phyloP scores from a whole-genome alignment of 2,888 invertebrate species.

The Glyphotaelius pellucidus region DNA sequence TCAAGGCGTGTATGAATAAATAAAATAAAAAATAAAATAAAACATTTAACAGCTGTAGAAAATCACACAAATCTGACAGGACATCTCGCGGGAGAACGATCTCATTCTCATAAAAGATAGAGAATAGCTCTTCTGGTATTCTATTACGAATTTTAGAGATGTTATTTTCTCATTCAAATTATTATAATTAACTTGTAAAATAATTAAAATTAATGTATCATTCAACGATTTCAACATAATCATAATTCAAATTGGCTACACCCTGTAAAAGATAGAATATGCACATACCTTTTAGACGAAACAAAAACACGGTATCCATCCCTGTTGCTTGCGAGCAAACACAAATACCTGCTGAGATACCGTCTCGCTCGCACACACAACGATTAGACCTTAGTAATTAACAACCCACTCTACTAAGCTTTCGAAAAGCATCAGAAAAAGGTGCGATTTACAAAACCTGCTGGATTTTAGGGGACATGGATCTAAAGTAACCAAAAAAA shows the following conservation, averaged over 20 bases:
- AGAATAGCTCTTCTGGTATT: no score
- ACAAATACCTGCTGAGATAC: background rate
- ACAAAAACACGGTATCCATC: background rate
- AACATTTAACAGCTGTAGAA: no score
- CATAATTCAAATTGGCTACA: background rate
- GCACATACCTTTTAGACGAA: background rate
- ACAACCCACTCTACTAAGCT: slow-evolving; percentile 38
- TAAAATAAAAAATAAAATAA: no score
- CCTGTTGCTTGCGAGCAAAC: background rate
- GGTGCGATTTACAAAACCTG: background rate
- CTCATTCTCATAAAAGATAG: no score
- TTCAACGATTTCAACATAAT: background rate
- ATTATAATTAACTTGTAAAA: no score
- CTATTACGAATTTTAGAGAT: no score
- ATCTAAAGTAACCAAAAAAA: no score
- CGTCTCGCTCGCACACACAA: slow-evolving; percentile 4
- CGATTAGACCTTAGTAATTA: slow-evolving; percentile 41
- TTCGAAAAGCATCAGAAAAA: slow-evolving; percentile 16
- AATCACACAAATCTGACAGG: no score
- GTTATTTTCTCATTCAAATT: no score
- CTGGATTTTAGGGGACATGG: background rate
- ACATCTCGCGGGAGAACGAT: no score
- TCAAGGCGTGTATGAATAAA: no score
- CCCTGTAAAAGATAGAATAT: background rate
- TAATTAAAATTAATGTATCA: background rate